Base-by-base conservation (phyloP, 2,797 vertebrate species). In the Epinephelus malabaricus region DNA sequence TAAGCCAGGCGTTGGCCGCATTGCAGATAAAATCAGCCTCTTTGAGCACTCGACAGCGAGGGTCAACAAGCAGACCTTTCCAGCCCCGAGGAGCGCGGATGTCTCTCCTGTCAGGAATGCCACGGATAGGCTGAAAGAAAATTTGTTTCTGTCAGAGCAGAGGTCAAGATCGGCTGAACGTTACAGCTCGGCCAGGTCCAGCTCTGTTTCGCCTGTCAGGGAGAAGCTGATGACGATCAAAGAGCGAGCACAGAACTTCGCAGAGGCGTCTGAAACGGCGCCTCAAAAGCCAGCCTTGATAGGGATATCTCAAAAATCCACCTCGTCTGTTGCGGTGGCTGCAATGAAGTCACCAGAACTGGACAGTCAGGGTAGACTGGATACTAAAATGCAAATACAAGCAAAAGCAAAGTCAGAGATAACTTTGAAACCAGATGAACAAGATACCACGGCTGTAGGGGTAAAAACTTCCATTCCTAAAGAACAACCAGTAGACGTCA, bases 21-120 rank as follows among this genome's bases (percentile, higher is more conserved):
- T 98, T 23, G 94, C 96, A 19, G 97, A 96, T 92, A 98, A 94
- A 92, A 98, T 99, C 91, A 97, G 91, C 83, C 90, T 98, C 80
- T 99, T 99, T 93, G 98, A 99, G 92, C 94, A 86, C 64, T 95
- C 74, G 0, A 45, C 72, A 15, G 34, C 0, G 54, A 21, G 2
- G 21, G 15, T 21, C n/a, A 25, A 34, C 74, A 92, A 93, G 40
- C 93, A 82, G 74, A 94, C 95, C 54, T 50, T 87, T 61, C 86
- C 87, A 70, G 80, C 79, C 45, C 85, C 89, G 1, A 96, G 95
- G 86, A 97, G 88, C 10, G 90, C 84, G 2, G 91, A 95, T 10
- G 73, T 89, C 83, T 93, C 95, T 54, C 91, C 93, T 0, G 81
- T 81, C 68, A 96, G 95, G 81, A 96, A 92, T 0, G 94, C 92